Evolutionary conservation across 2,113 vertebrate species (phyloP), one percentile per base, ranked within the genome.

Genomic region (Todiramphus saurophagus): DNA sequence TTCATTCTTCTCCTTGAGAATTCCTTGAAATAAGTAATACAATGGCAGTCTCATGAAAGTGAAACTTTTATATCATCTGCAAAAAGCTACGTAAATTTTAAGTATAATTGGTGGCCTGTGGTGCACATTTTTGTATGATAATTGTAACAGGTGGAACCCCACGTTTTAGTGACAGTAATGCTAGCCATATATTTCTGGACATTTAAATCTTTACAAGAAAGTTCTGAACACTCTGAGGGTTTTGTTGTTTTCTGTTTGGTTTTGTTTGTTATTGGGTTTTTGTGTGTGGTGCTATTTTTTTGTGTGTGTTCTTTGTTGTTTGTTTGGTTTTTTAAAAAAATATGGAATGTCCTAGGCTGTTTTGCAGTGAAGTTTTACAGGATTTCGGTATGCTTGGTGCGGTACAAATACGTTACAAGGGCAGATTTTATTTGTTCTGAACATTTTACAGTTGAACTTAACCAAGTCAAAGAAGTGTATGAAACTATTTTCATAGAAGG

Each of bases 31-130:
- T 89, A 89, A 95, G 46, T 74, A 73, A 93, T 90, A 62, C 14
- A 85, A 62, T 35, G 66, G 67, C 79, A 87, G 96, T 56, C 56
- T 94, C 80, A 79, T 97, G 95, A 91, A 95, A 67, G 74, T 92
- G 78, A 89, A 94, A 81, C 60, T 73, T 75, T 62, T 53, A 90
- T 96, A 94, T 80, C 48, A 83, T 78, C 44, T 89, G 51, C 68
- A 41, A 92, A 83, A 69, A 86, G n/a, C 39, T 30, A 72, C 83
- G 69, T 59, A 73, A 27, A 83, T 88, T 19, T 27, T 27, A 83
- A 79, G 41, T 51, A 51, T 51, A 25, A 51, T 51, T 53, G 75
- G 53, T 78, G 50, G 77, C 59, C 43, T 69, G 13, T 33, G 30
- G 30, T 82, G 59, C 4, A 31, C 60, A 43, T 77, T 63, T 35